Base-by-base conservation (phyloP, 35 echinoderm and acorn worm genomes). In the Acanthaster planci region DNA sequence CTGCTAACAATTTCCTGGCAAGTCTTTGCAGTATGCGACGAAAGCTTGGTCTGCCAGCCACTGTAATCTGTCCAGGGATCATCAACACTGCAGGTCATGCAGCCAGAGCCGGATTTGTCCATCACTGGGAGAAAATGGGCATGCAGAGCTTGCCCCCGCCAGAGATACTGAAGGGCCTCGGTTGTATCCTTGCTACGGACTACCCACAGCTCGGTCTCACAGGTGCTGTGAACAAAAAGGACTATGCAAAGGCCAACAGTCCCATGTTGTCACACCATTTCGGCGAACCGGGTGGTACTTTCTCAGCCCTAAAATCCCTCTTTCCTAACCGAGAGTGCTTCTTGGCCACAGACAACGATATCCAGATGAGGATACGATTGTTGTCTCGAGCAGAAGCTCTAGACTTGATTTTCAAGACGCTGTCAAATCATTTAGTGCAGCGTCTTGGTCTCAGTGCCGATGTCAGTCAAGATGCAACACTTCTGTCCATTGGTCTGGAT, bases 41-140 rank as follows among this genome's bases (percentile, higher is more conserved):
- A 34, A 97, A 93, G 76, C 75, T 97, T 15, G 91, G 91, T 2
- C 80, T 97, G n/a, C 95, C 95, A 37, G 95, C 95, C 18, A 97
- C 95, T 38, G 84, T 97, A 1, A 85, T 97, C 16, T 89, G 83
- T 42, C 91, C 91, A 57, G 95, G 95, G 32, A 88, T 97, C 23
- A 97, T 97, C 72, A 90, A 97, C 67, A 97, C 87, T 15, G 57
- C 84, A 30, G 95, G 95, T 26, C 90, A 78, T 82, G 95, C 95
- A 3, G 95, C 95, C 0, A 77, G 95, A 60, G 88, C 83, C 76
- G 95, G 95, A 40, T 92, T 90, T 51, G 91, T 93, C 26, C 80
- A 93, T 22, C 78, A 83, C 47, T 97, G 95, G 95, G 95, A 97
- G 78, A 88, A 89, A 35, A 79, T 80, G 51, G 95, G 95, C 38